Evolutionary conservation across 2,888 invertebrate species (phyloP), one percentile per base, ranked within the genome.

Genomic region (Agonopterix subpropinquella): DNA sequence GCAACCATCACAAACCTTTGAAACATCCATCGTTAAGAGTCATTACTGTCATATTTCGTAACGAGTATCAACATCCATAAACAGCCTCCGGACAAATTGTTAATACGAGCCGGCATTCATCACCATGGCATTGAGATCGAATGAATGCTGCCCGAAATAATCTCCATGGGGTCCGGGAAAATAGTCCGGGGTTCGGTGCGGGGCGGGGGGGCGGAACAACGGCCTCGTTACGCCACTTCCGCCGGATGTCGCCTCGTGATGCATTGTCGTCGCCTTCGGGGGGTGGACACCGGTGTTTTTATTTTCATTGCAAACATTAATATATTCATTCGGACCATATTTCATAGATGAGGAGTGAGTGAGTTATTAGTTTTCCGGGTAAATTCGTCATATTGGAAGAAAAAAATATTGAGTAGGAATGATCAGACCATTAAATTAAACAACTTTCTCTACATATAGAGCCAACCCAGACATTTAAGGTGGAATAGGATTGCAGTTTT

Each of bases 221-320:
- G 76, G 80, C 63, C 86, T 87, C 87, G 87, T 87, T 87, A 87
- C 77, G 78, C 73, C 66, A 77, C 79, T 75, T 88, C 87, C 87
- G 84, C 55, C 83, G 87, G 87, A 88, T 70, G 87, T 84, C 77
- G 81, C 72, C 78, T 77, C 83, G 75, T 77, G 80, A 83, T 75
- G 83, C 80, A 82, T 82, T 83, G 86, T 82, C 76, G 73, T 67
- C 72, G 74, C 70, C 75, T 59, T 28, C 62, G 65, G 65, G 77
- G 85, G 83, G 82, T 81, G 80, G 84, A 80, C 85, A 77, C 58
- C 57, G 69, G 72, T 73, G 73, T 77, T 80, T 80, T 75, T 75
- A 80, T 82, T 78, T 77, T 71, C 66, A 74, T 75, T 64, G 67
- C 64, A 77, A 81, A 80, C 73, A 80, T 78, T 79, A 71, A 80